Conservation (phyloP, 2,888 invertebrate genomes). For the Leptinotarsa tumamoca region DNA sequence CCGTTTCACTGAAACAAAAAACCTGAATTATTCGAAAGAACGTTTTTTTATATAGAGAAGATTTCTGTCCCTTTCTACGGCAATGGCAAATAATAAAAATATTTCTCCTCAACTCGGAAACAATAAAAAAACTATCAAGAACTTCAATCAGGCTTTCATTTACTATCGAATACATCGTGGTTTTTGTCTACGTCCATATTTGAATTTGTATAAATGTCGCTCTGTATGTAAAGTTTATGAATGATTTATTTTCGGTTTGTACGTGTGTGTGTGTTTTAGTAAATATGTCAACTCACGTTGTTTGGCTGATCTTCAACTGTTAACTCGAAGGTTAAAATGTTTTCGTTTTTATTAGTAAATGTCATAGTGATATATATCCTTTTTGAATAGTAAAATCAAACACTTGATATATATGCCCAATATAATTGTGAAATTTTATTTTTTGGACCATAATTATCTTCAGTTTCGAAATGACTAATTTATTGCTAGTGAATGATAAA, state of each 20-base stretch:
- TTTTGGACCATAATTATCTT: neutral
- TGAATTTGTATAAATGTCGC: neutral
- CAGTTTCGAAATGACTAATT: neutral
- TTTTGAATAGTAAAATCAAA: neutral
- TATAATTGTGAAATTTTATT: neutral
- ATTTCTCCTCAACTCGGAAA: no score
- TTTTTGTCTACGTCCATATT: no score
- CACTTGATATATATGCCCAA: neutral
- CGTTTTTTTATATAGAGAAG: no score
- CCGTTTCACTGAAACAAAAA: conserved; percentile 71
- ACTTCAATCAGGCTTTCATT: no score
- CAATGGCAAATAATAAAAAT: no score
- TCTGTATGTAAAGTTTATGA: neutral
- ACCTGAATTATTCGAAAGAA: neutral
- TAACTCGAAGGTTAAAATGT: neutral
- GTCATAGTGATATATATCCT: conserved; percentile 7
- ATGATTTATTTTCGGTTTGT: neutral
- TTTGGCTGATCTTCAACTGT: conserved; percentile 18
- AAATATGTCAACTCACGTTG: conserved; percentile 8
- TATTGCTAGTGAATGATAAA: neutral
- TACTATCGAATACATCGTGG: no score
- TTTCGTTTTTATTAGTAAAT: neutral
- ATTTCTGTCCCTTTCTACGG: no score
- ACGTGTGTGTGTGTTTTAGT: neutral
- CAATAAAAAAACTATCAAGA: no score